phyloP scores from a whole-genome alignment of 1,140 invertebrate species.

The Drosophila funebris region DNA sequence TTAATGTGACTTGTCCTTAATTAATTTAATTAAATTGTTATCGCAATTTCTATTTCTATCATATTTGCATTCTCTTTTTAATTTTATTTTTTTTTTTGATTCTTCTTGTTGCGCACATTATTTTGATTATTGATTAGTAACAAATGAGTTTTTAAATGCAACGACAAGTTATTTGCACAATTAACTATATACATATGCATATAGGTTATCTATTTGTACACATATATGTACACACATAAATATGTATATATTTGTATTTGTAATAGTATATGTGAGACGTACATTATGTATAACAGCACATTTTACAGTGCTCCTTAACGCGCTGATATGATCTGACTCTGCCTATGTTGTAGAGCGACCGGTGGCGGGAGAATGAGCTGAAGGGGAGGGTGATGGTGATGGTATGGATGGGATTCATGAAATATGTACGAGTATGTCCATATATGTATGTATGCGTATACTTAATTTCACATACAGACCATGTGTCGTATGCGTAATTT shows the following conservation, averaged over 20 bases:
- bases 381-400: neutral
- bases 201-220: conserved; percentile 11
- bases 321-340: conserved; percentile 54
- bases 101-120: conserved; percentile 37
- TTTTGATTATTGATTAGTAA: conserved; percentile 62
- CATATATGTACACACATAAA: conserved; percentile 2
- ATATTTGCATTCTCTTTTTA: neutral
- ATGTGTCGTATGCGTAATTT: conserved; percentile 62
- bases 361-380: neutral
- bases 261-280: conserved; percentile 27
- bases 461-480: conserved; percentile 57
- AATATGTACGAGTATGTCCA: conserved; percentile 27
- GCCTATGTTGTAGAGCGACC: neutral
- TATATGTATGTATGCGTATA: conserved; percentile 1
- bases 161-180: conserved; percentile 74
- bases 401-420: neutral
- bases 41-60: neutral
- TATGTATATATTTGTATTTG: too few relatives aligned
- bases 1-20: conserved; percentile 18
- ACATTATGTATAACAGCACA: conserved; percentile 42
- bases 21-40: conserved; percentile 39
- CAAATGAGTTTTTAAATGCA: conserved; percentile 76
- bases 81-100: neutral
- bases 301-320: conserved; percentile 34
- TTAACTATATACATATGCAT: conserved; percentile 61